Base-by-base conservation (phyloP, 2,888 invertebrate species). In the Rutpela maculata region DNA sequence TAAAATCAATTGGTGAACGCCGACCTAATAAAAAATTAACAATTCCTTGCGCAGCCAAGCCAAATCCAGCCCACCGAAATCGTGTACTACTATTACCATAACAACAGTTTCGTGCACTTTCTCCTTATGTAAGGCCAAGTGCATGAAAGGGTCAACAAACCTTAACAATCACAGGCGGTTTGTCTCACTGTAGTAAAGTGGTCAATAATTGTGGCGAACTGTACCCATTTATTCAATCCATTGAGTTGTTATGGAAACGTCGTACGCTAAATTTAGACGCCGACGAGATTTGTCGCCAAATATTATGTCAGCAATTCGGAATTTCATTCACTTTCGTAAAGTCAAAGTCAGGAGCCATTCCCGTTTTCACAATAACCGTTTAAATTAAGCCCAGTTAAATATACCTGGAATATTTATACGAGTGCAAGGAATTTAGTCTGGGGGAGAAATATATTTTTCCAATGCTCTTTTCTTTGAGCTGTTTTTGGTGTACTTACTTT, bases 281-380 rank as follows among this genome's bases (percentile, higher is more conserved):
- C 69, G 77, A 73, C 65, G 75, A 62, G 57, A 69, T 76, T 63
- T 79, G 82, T 84, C 82, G 81, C 83, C 81, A 82, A 82, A 82
- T 76, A 77, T 83, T 78, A 82, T 84, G 78, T 83, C 83, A 81
- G 80, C 80, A 67, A 22, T 19, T 68, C 70, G 80, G 83, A 82
- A 83, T 83, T 83, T 82, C 84, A 84, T 84, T 85, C 82, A 83
- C 57, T 63, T 68, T 72, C 38, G 60, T 26, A 59, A 65, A 69
- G 26, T 57, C 31, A 62, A 65, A 75, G 62, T 69, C 68, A 62
- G 68, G 38, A 62, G 56, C 60, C 9, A 18, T 15, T 15, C 26
- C 72, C 63, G 31, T 72, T 72, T 72, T 72, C 63, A 72, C 63
- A 72, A 72, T 38, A 43, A 50, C 38, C 17, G 59, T 70, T 70